Evolutionary conservation across 1,140 invertebrate genomes (phyloP), one percentile per base, ranked within the genome.

Genomic region (Drepana arcuata): DNA sequence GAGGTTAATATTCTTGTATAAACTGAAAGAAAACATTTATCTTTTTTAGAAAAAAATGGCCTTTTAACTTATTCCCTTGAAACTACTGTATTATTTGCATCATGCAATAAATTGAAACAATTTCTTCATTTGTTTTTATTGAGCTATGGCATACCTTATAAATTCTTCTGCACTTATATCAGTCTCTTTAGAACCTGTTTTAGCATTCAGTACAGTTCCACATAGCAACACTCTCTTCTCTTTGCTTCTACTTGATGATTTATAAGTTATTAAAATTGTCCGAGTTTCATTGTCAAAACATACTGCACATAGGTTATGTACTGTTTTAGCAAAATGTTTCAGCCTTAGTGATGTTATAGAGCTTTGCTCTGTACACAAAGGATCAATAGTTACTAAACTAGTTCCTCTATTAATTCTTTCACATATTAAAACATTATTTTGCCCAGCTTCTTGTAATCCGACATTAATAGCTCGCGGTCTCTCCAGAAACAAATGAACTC

Each of bases 161-260:
- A 84, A 87, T 7, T 71, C 52, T 2, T 78, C 50, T 35, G 68
- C 72, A 14, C 44, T 82, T 10, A 82, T 45, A 13, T n/a, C 18
- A 18, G 14, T 73, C 44, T 86, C 85, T 52, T 86, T 86, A 9
- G 43, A 32, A 39, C 79, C 75, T n/a, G 74, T 68, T 24, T 72
- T 60, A 5, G 41, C 43, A 74, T 83, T 86, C 32, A 84, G 59
- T 0, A 86, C 85, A 33, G 81, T 63, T 2, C 85, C 85, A 44
- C 85, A 86, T 15, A 86, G 32, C 30, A 69, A 50, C 28, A 47
- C 56, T 7, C 46, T 43, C 36, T 46, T 58, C 15, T 47, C 47
- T 10, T 70, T 36, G 29, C 36, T 29, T 27, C 35, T 58, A 47
- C 50, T 60, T 11, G 78, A 55, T 6, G 85, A 87, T 36, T 82